Conservation (phyloP, 2,113 vertebrate species). For the Tupaia chinensis region DNA sequence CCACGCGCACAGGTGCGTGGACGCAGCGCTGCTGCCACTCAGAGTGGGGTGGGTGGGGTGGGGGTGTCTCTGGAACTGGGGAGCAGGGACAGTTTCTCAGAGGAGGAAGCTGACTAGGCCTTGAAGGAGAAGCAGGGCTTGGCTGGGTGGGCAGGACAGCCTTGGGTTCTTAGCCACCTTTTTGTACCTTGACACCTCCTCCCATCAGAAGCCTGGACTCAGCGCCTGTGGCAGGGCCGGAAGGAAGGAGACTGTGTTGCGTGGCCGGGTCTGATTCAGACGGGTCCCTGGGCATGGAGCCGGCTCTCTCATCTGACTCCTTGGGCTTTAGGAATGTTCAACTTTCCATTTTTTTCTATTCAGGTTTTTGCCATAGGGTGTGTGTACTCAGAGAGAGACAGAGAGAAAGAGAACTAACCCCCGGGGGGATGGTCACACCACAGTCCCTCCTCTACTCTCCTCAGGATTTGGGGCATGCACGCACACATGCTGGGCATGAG, state of each 20-base stretch:
- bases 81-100: not conserved
- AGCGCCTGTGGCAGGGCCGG: not conserved
- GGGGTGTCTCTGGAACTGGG: too few relatives aligned
- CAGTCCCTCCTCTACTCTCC: too few relatives aligned
- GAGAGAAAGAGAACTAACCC: too few relatives aligned
- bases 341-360: too few relatives aligned
- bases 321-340: not conserved
- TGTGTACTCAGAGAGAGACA: too few relatives aligned
- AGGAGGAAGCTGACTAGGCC: not conserved
- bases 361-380: too few relatives aligned
- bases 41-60: too few relatives aligned
- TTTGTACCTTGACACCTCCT: not conserved
- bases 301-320: fast-evolving
- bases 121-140: not conserved
- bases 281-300: not conserved
- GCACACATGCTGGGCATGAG: too few relatives aligned
- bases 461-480: too few relatives aligned
- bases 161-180: fast-evolving
- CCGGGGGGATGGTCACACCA: too few relatives aligned
- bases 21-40: not conserved
- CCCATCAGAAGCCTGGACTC: fast-evolving
- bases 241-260: fast-evolving
- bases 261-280: too few relatives aligned
- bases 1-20: fast-evolving
- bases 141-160: not conserved